A percentile compares a stretch with the other conserved stretches of the same genome.
phyloP scores from a whole-genome alignment of 2,113 vertebrate species.

The Eira barbara region DNA sequence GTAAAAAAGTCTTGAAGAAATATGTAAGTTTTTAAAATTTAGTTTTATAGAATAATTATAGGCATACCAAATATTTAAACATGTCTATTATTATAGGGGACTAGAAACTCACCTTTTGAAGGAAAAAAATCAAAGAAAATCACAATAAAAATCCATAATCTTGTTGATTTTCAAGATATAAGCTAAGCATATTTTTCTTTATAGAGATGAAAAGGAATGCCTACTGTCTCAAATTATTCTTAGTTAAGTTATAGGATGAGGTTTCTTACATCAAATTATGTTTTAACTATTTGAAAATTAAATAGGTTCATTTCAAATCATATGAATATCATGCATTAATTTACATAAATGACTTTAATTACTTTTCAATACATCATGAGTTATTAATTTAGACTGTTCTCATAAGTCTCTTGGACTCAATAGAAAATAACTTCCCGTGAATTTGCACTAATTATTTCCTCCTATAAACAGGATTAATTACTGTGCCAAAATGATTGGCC shows the following conservation, averaged over 20 bases:
- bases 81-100: neutral
- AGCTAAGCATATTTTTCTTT: conserved; percentile 14
- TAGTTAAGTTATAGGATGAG: neutral
- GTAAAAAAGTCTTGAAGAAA: neutral
- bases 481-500: neutral
- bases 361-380: conserved; percentile 15
- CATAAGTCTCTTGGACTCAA: neutral
- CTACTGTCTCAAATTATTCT: neutral
- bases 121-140: conserved; percentile 11
- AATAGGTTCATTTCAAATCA: conserved; percentile 22
- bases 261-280: neutral
- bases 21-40: neutral
- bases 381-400: conserved; percentile 28
- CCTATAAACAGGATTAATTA: neutral
- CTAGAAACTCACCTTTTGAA: neutral
- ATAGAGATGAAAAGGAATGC: neutral
- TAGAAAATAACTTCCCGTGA: conserved; percentile 22
- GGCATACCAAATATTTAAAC: neutral
- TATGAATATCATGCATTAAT: conserved; percentile 15
- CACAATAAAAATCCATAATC: neutral
- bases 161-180: neutral
- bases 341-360: neutral
- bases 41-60: neutral
- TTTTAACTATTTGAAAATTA: conserved; percentile 9
- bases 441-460: neutral